phyloP scores from a whole-genome alignment of 2,888 invertebrate species.

The Ophion ventricosus region DNA sequence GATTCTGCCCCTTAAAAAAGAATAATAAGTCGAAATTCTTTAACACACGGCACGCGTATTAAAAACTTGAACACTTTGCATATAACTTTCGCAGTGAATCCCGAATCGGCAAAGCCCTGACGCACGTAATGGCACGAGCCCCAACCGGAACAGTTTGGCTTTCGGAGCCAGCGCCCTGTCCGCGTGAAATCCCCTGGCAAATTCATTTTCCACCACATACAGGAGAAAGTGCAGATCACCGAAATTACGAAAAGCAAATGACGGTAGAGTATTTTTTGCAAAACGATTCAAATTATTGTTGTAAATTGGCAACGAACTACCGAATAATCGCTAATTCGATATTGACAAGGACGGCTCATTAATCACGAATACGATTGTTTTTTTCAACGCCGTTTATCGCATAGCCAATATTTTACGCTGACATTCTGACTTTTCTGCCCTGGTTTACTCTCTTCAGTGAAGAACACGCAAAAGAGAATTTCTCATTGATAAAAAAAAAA shows the following conservation, averaged over 20 bases:
- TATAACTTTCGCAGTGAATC: conserved; percentile 53
- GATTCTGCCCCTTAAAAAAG: too few relatives aligned
- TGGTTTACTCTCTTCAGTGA: too few relatives aligned
- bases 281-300: not conserved
- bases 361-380: too few relatives aligned
- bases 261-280: conserved; percentile 17
- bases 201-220: conserved; percentile 67
- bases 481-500: too few relatives aligned
- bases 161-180: conserved; percentile 73
- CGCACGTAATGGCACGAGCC: conserved; percentile 73
- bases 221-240: conserved; percentile 53
- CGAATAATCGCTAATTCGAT: too few relatives aligned
- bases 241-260: conserved; percentile 52
- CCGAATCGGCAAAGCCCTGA: conserved; percentile 72
- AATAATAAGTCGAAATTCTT: too few relatives aligned
- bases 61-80: not conserved
- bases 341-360: too few relatives aligned
- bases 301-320: too few relatives aligned
- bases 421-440: too few relatives aligned
- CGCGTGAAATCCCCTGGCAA: conserved; percentile 71
- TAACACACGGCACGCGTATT: not conserved
- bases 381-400: too few relatives aligned
- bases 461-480: too few relatives aligned
- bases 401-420: too few relatives aligned
- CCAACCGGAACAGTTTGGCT: conserved; percentile 76